These are phyloP conservation scores for Tetranychus truncatus DNA, from an alignment of 2,888 invertebrate species.

Conservation along the genomic window DNA sequence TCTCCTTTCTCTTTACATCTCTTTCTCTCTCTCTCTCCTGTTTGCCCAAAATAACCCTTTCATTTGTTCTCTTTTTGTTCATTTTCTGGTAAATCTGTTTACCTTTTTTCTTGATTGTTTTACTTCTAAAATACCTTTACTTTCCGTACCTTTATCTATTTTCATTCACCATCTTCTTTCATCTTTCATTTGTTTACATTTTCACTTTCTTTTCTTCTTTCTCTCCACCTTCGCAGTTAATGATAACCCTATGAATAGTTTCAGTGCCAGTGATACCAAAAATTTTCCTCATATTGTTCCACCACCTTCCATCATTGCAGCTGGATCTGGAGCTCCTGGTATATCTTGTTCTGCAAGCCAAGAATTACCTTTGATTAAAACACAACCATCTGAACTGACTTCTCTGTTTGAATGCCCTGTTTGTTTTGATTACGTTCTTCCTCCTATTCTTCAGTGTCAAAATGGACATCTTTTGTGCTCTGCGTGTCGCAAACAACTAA, in stretches of 20 bases:
- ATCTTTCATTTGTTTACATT: background rate
- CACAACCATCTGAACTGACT: slow-evolving; percentile 47
- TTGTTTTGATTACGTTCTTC: slow-evolving; percentile 96
- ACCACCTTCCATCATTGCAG: background rate
- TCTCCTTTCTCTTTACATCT: background rate
- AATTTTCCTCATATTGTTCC: slow-evolving; percentile 10
- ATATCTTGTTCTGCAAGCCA: background rate
- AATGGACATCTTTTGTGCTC: slow-evolving; percentile 97
- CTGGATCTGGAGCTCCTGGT: background rate
- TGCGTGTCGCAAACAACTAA: slow-evolving; percentile 84
- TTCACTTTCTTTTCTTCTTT: background rate
- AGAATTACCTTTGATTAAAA: background rate
- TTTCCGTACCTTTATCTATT: background rate
- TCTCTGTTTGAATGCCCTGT: slow-evolving; percentile 88
- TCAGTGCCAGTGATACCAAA: background rate
- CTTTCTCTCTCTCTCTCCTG: background rate
- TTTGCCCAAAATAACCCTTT: background rate
- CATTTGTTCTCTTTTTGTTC: background rate
- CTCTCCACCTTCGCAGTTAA: background rate
- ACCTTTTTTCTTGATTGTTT: slow-evolving; percentile 1
- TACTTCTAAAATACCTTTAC: background rate
- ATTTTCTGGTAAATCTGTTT: background rate
- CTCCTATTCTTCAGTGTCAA: slow-evolving; percentile 95
- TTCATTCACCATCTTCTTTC: background rate
- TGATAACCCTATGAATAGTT: slow-evolving; percentile 7